Percentiles rank a stretch among this genome's conserved stretches.
These are phyloP conservation scores for Dicrurus megarhynchus DNA, from an alignment of 2,113 vertebrate species.

Conservation along the genomic window DNA sequence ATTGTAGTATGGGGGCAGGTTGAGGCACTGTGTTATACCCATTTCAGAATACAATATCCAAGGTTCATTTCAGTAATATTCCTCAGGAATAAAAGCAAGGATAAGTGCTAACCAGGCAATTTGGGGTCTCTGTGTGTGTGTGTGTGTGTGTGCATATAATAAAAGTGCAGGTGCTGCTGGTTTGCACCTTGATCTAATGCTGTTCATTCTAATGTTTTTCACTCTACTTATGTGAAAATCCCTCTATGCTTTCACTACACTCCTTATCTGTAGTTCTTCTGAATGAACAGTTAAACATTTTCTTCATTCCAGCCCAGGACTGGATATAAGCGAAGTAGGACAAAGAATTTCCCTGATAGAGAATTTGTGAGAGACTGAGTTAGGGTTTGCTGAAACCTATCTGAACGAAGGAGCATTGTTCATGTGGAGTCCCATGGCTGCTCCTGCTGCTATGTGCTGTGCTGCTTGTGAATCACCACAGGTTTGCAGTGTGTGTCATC, in stretches of 20 bases:
- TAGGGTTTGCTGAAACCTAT: not conserved
- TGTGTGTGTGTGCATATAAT: not conserved
- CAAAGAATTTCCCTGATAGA: not conserved
- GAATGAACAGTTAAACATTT: not conserved
- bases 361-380: not conserved
- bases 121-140: not conserved
- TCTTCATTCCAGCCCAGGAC: not conserved
- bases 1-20: not conserved
- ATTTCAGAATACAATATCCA: conserved; percentile 8
- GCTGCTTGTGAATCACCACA: not conserved
- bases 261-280: not conserved
- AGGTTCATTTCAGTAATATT: conserved; percentile 13
- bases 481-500: not conserved
- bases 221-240: not conserved
- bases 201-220: not conserved
- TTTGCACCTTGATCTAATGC: not conserved
- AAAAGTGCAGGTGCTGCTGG: not conserved
- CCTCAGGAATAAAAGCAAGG: not conserved
- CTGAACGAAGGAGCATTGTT: not conserved
- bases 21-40: not conserved
- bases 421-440: not conserved
- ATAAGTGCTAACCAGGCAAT: not conserved
- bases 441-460: not conserved
- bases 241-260: not conserved
- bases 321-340: not conserved